Evolutionary conservation across 2,888 invertebrate species (phyloP), one percentile per base, ranked within the genome.

Genomic region (Euzophera pinguis): DNA sequence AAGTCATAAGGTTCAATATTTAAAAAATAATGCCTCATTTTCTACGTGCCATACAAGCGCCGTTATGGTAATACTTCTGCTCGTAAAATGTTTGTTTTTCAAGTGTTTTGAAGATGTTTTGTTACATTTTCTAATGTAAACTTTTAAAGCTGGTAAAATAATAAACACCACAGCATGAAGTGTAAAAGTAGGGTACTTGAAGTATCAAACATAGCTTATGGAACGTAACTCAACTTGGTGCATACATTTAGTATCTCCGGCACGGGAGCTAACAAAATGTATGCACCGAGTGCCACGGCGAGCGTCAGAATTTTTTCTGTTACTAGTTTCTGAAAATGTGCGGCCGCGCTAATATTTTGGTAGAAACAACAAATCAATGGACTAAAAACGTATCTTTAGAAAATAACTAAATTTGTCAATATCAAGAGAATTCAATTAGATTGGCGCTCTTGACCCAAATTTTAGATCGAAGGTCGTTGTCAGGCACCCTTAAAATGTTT

Each of bases 61-160:
- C 32, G 34, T 45, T 45, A 45, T 45, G 16, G 32, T 45, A 32
- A 32, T 45, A 32, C 45, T 45, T 34, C 34, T n/a, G 45, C 13
- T 45, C 45, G 16, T 45, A 45, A 45, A 45, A 32, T 12, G 45
- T 45, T 29, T 34, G 45, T 45, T 45, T 45, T 32, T 45, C 16
- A 43, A 43, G 42, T 27, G 9, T 45, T 45, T 45, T 45, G 32
- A 14, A 45, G 45, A 16, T 45, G 45, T 34, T 45, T 32, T 45
- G 45, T 3, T 43, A 45, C 32, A 45, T 14, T 45, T 32, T 45
- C 32, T 45, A 10, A 16, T n/a, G n/a, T 10, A 29, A 45, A 45
- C 14, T 29, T 14, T 38, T 38, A 13, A 6, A n/a, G 42, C n/a
- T 42, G 43, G 13, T 12, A 10, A 29, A 29, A 32, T 45, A 14